Base-by-base conservation (phyloP, 2,888 invertebrate genomes). In the Lasioglossum morio region DNA sequence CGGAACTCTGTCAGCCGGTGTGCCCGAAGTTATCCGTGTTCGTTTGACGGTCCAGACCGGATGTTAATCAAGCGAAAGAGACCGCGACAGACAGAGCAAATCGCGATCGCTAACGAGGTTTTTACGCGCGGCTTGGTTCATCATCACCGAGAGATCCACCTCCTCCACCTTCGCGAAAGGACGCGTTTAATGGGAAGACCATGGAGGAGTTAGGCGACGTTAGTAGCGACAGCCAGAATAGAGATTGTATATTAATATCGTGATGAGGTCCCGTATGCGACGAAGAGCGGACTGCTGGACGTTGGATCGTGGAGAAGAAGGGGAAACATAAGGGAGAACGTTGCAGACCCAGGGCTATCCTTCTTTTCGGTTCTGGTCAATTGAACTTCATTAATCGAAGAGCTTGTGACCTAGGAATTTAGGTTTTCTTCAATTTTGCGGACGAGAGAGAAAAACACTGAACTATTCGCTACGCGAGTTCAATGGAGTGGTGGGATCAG, bases 111-210 rank as follows among this genome's bases (percentile, higher is more conserved):
- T 63, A 63, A 63, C 63, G 30, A 63, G 30, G 63, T 63, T 63
- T 63, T 16, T 27, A 63, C 63, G 30, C 63, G 63, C 63, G 63
- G 30, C 30, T 12, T 63, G 66, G 66, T 66, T 66, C 66, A 34
- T 34, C 37, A 37, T 69, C 34, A n/a, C 53, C 66, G 66, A 34
- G 69, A 88, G 87, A 80, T 88, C 82, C 85, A 88, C 82, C 88
- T 91, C 88, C 88, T 89, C 88, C 89, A 89, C 89, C 87, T 85
- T 87, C 69, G 43, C 82, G 78, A 75, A 79, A 72, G 79, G 34
- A 77, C 60, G 70, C 78, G 66, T 66, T 83, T 60, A 69, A 30
- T 76, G 19, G 74, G 84, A 46, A 60, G 76, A 79, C 37, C 34
- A 5, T 27, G 40, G 53, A 48, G 72, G 43, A 57, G 60, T 75